Conservation (phyloP, 2,113 vertebrate species). For the Oreochromis aureus region DNA sequence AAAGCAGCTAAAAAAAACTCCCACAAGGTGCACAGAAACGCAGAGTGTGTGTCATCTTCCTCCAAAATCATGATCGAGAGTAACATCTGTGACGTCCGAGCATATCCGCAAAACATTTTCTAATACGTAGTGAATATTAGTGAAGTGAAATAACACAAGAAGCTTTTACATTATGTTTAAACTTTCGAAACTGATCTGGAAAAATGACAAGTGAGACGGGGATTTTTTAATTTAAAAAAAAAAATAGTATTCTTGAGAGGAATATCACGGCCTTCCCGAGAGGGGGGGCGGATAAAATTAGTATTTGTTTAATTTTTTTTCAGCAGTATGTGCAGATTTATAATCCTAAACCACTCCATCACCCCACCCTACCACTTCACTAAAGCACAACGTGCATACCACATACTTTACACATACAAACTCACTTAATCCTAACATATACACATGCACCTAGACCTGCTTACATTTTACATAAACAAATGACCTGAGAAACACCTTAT, state of each 20-base stretch:
- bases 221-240: neutral
- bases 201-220: neutral
- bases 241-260: neutral
- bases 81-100: neutral
- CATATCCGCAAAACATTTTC: neutral
- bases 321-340: neutral
- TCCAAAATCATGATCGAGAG: neutral
- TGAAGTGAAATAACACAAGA: neutral
- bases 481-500: neutral
- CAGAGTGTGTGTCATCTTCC: neutral
- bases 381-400: neutral
- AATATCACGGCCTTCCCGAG: fast-evolving
- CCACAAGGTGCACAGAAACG: neutral
- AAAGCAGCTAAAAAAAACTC: neutral
- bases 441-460: neutral
- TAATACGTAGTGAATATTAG: neutral
- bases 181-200: neutral
- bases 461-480: neutral
- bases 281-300: neutral
- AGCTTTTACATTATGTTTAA: neutral
- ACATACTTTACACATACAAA: neutral
- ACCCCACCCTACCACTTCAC: neutral
- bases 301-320: neutral
- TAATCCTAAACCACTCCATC: neutral
- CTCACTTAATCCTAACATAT: neutral